Evolutionary conservation across 2,888 invertebrate genomes (phyloP), one percentile per base, ranked within the genome.

Genomic region (Kryphioiulus occultus): DNA sequence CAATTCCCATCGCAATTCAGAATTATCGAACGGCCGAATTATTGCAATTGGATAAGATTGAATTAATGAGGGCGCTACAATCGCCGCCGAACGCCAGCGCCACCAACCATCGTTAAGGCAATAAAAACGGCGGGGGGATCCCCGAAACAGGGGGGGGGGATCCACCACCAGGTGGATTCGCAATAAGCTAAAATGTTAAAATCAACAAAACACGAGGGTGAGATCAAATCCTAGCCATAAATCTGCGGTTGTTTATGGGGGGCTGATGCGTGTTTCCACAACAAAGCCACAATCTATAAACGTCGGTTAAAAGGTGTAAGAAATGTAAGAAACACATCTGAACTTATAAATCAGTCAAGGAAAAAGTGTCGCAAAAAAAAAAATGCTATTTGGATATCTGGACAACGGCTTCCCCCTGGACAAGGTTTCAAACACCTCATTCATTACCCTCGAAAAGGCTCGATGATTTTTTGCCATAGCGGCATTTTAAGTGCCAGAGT

Each of bases 221-320:
- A 1, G 68, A 68, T 68, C 22, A 4, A 68, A 68, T 26, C 68
- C 68, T 22, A 68, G 26, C 26, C 68, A 68, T 68, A 68, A 68
- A 68, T 68, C 26, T 68, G 68, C 68, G 68, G 26, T 68, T 68
- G 68, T 68, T 68, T 68, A 68, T 68, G 68, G 68, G 35, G 26
- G 68, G 68, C 26, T 68, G 68, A 26, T 68, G 26, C 1, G 68
- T 22, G 68, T 68, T 68, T 68, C 68, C 68, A 68, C 9, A 68
- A 68, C 68, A 68, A 68, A 68, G 68, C 68, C 68, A 68, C 68
- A 68, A 68, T 68, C 68, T 68, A 26, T 22, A 68, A 68, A 68
- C 68, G 68, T 68, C 68, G 68, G 26, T 68, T 68, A 68, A 68
- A 35, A 26, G 68, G 22, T 22, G 22, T 26, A 26, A 68, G 5